Base-by-base conservation (phyloP, 2,113 vertebrate species). In the Morone chrysops region DNA sequence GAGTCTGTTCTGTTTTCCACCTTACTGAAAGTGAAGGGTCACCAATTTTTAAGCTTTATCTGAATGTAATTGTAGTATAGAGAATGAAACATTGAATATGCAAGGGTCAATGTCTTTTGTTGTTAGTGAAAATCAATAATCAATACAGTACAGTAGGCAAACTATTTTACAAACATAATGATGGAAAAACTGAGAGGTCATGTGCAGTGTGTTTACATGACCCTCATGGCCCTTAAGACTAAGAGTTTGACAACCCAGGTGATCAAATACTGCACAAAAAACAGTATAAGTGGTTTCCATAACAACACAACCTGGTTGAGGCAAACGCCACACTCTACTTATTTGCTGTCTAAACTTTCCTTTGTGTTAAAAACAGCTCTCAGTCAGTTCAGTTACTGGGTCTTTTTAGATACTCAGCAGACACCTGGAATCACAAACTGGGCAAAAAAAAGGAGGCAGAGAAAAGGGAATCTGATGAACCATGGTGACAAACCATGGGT, bases 221-320 rank as follows among this genome's bases (percentile, higher is more conserved):
- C 12, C 41, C 22, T 63, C 74, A 65, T 2, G 17, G 40, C 12
- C 41, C 22, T 63, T 54, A 3, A 67, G 41, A 41, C 25, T 70
- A 54, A 81, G 22, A 80, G 79, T 40, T 8, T 1, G 62, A 81
- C 16, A 53, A 69, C 65, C 70, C 70, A 87, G 83, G 70, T 87
- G 82, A 86, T 78, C 83, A 87, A 88, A 89, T 87, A 81, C 53
- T 62, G 56, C 57, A 61, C 73, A 85, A 75, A 89, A 45, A 3
- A 31, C 31, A 31, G 31, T 87, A 71, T n/a, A 61, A 77, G 75
- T 75, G 80, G 87, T 93, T 87, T 81, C 89, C 61, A 84, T 86
- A 62, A 75, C 83, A 74, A 86, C 90, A 56, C 66, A 60, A 53
- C 48, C 61, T 50, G 43, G 18, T 66, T 3, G 8, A 72, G 48